These are phyloP conservation scores for Neria commutata DNA, from an alignment of 2,888 invertebrate genomes.

Conservation along the genomic window DNA sequence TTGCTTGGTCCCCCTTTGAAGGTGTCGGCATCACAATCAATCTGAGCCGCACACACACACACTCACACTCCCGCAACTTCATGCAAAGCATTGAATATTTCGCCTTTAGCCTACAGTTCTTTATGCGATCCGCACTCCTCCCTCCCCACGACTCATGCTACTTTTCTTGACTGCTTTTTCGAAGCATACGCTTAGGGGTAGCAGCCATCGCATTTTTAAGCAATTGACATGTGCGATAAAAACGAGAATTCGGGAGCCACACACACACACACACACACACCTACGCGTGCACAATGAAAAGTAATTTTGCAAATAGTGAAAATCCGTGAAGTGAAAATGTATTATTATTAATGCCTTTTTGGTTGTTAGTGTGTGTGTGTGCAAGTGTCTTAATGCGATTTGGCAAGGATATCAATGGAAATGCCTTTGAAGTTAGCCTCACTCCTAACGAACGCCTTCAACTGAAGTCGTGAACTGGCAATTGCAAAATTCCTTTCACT, in stretches of 20 bases:
- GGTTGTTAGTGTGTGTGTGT: not conserved
- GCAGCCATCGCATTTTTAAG: slow-evolving; percentile 13
- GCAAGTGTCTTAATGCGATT: slow-evolving; percentile 26
- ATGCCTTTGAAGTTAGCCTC: slow-evolving; percentile 19
- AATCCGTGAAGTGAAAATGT: slow-evolving; percentile 15
- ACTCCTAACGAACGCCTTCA: not conserved
- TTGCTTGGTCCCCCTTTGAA: slow-evolving; percentile 24
- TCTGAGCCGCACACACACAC: slow-evolving; percentile 4
- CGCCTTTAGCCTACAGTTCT: not conserved
- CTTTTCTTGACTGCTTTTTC: not conserved
- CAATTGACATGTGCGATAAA: slow-evolving; percentile 5
- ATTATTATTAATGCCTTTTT: slow-evolving; percentile 11
- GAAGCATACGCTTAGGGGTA: not conserved
- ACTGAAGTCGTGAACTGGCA: not conserved
- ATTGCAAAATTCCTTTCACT: not conserved
- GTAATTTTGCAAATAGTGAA: slow-evolving; percentile 23
- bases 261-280: too few species aligned
- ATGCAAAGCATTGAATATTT: not conserved
- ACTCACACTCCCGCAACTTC: not conserved
- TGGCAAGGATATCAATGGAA: slow-evolving; percentile 22
- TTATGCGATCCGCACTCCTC: too few species aligned
- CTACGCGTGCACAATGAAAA: too few species aligned
- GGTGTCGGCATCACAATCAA: slow-evolving; percentile 53
- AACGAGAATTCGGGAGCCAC: not conserved
- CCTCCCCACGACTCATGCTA: not conserved